Conservation (phyloP, 2,797 vertebrate species). For the Coregonus sp. region DNA sequence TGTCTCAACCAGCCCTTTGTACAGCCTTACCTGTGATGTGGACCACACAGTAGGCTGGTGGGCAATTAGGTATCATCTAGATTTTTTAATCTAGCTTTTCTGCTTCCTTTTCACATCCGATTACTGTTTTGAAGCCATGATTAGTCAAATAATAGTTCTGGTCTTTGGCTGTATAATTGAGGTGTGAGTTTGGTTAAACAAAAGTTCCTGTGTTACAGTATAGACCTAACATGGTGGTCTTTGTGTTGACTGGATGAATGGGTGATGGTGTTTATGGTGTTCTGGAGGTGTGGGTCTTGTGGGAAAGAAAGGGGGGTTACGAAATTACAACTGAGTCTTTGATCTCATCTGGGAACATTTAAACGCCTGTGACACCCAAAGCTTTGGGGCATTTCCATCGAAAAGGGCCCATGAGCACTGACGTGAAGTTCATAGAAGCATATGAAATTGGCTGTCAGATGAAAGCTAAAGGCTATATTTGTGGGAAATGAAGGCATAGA, state of each 20-base stretch:
- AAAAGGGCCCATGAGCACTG: too few species aligned
- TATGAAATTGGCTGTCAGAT: too few species aligned
- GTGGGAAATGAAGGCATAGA: too few species aligned
- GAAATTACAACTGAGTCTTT: slow-evolving; percentile 59
- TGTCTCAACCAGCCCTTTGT: slow-evolving; percentile 19
- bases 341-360: slow-evolving; percentile 67
- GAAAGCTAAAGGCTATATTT: too few species aligned
- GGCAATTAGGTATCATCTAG: slow-evolving; percentile 48
- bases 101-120: slow-evolving; percentile 26
- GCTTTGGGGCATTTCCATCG: slow-evolving; percentile 13
- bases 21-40: slow-evolving; percentile 52
- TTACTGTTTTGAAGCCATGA: slow-evolving; percentile 54
- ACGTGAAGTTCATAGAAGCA: too few species aligned
- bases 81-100: slow-evolving; percentile 16
- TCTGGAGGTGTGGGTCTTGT: slow-evolving; percentile 23
- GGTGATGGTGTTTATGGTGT: not conserved
- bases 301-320: slow-evolving; percentile 35
- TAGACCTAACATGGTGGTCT: slow-evolving; percentile 54
- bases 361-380: slow-evolving; percentile 59
- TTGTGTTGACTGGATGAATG: slow-evolving; percentile 7
- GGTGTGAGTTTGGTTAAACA: slow-evolving; percentile 43
- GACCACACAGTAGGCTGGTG: slow-evolving; percentile 33
- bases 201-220: not conserved
- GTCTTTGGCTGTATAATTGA: slow-evolving; percentile 46
- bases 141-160: slow-evolving; percentile 53